phyloP scores from a whole-genome alignment of 2,797 vertebrate species.

The Syndactyla subalaris region DNA sequence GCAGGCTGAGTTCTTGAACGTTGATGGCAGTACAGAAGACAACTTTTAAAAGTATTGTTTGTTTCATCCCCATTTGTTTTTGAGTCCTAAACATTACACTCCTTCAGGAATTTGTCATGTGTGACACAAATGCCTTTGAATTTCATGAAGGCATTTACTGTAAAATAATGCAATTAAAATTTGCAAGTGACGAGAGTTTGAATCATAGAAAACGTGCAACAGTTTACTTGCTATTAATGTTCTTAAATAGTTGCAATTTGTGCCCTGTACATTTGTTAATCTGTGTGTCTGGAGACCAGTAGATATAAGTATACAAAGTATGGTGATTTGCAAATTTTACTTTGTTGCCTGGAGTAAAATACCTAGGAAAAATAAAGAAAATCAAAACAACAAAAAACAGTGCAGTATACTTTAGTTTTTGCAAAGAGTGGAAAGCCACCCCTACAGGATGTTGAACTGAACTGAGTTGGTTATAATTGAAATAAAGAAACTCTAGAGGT shows the following conservation, averaged over 20 bases:
- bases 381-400: neutral
- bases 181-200: neutral
- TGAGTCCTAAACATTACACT: neutral
- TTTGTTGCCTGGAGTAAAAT: neutral
- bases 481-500: accelerated
- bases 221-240: neutral
- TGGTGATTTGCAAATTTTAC: neutral
- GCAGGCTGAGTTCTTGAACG: neutral
- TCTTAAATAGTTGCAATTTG: neutral
- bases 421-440: neutral
- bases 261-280: neutral
- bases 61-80: neutral
- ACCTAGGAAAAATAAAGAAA: neutral
- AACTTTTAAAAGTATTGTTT: neutral
- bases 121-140: neutral
- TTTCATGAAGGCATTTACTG: neutral
- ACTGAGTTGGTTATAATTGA: neutral
- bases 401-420: neutral
- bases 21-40: neutral
- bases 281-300: neutral
- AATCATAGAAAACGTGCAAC: neutral
- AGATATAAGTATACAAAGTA: neutral
- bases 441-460: neutral
- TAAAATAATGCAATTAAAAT: neutral
- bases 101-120: neutral